phyloP scores from a whole-genome alignment of 2,797 vertebrate genomes.

The Diceros bicornis region DNA sequence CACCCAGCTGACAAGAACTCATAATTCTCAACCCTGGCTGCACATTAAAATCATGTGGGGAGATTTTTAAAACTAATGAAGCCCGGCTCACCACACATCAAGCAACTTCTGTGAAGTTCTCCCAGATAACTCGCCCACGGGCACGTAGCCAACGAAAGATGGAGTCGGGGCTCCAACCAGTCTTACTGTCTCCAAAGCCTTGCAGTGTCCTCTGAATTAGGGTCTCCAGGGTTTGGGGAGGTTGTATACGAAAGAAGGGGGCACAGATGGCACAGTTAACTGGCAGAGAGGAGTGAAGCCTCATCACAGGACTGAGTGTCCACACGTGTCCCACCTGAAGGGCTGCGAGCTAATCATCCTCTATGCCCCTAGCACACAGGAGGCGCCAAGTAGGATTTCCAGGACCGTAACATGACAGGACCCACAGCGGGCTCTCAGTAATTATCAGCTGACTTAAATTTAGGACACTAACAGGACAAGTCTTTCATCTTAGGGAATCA shows the following conservation, averaged over 20 bases:
- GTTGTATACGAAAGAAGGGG: neutral
- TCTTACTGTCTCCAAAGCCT: neutral
- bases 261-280: neutral
- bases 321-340: fast-evolving
- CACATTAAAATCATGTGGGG: too few relatives aligned
- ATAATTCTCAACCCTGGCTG: neutral
- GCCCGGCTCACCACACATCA: neutral
- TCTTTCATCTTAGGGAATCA: neutral
- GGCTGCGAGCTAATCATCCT: neutral
- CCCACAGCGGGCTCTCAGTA: too few relatives aligned
- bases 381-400: fast-evolving
- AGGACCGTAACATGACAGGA: fast-evolving
- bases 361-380: neutral
- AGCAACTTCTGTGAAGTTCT: neutral
- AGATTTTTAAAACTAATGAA: neutral
- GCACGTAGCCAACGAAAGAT: neutral
- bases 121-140: neutral
- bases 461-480: neutral
- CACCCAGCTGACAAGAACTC: neutral
- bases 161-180: neutral
- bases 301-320: fast-evolving
- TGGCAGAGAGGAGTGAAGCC: neutral
- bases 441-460: neutral
- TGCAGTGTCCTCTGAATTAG: neutral
- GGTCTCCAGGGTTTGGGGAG: neutral